A percentile compares a stretch with the other conserved stretches of the same genome.
Conservation (phyloP, 2,113 vertebrate species). For the Paramormyrops kingsleyae region DNA sequence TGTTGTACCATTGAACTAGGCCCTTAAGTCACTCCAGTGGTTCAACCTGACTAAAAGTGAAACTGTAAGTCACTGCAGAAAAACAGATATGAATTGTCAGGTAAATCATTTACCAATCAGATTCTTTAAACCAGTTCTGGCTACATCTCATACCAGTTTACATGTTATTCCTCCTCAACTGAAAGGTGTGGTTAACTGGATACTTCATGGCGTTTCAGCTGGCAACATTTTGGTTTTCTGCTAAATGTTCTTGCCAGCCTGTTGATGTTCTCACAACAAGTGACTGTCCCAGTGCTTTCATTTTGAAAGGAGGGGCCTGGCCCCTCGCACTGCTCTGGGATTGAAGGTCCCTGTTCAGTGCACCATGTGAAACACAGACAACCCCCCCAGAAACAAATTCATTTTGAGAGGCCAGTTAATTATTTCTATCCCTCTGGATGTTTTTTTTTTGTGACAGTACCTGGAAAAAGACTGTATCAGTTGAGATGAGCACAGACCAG, state of each 20-base stretch:
- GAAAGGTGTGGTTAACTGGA: background rate
- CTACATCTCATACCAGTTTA: background rate
- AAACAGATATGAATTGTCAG: background rate
- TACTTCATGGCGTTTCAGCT: background rate
- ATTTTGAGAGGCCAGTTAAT: background rate
- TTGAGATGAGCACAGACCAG: constrained; percentile 27
- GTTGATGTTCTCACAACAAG: background rate
- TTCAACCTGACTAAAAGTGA: background rate
- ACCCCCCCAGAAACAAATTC: background rate
- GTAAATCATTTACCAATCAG: background rate
- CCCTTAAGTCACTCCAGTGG: background rate
- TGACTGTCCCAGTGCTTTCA: background rate
- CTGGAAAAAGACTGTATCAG: background rate
- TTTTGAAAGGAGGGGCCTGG: background rate
- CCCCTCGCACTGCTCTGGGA: background rate
- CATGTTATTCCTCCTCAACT: background rate
- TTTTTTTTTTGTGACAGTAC: background rate
- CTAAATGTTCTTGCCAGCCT: background rate
- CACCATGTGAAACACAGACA: background rate
- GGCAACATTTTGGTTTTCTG: background rate
- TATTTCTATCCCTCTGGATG: background rate
- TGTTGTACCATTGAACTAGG: background rate
- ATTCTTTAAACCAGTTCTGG: background rate
- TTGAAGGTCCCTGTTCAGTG: background rate
- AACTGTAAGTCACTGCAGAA: background rate